These are phyloP conservation scores for Arge pagana DNA, from an alignment of 2,888 invertebrate genomes.

Conservation along the genomic window DNA sequence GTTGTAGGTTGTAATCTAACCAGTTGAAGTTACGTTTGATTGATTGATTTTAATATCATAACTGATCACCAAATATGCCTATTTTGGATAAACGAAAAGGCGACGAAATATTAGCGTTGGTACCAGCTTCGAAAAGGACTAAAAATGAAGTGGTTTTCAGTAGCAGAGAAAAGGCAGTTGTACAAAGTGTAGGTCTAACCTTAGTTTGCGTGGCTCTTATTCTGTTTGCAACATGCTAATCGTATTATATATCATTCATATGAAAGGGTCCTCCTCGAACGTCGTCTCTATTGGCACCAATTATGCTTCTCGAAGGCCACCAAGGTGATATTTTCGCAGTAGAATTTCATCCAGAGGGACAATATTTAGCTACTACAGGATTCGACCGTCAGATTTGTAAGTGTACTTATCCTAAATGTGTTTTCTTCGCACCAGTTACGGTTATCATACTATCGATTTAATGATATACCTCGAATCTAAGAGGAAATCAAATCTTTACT, in stretches of 20 bases:
- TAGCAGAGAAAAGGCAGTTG: conserved; percentile 76
- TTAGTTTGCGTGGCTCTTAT: conserved; percentile 18
- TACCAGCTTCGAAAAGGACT: conserved; percentile 67
- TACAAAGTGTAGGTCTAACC: conserved; percentile 68
- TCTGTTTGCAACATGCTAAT: background rate
- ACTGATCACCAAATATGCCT: conserved; percentile 43
- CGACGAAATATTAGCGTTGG: conserved; percentile 53
- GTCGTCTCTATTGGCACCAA: conserved; percentile 87
- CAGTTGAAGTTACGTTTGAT: too few species aligned
- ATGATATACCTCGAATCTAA: too few species aligned
- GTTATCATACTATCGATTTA: too few species aligned
- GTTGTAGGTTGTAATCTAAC: too few species aligned
- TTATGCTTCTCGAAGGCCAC: conserved; percentile 95
- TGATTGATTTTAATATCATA: background rate
- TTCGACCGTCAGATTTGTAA: conserved; percentile 95
- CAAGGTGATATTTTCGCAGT: conserved; percentile 93
- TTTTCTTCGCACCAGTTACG: background rate
- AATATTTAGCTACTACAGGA: conserved; percentile 90
- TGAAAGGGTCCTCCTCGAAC: conserved; percentile 75
- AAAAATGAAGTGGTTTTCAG: conserved; percentile 76
- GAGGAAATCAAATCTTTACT: too few species aligned
- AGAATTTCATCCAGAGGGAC: conserved; percentile 96
- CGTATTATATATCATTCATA: conserved; percentile 20
- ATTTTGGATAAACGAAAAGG: conserved; percentile 54
- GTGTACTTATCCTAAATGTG: conserved; percentile 48